Evolutionary conservation across 2,888 invertebrate genomes (phyloP).

Genomic region (Cylindroiulus punctatus): DNA sequence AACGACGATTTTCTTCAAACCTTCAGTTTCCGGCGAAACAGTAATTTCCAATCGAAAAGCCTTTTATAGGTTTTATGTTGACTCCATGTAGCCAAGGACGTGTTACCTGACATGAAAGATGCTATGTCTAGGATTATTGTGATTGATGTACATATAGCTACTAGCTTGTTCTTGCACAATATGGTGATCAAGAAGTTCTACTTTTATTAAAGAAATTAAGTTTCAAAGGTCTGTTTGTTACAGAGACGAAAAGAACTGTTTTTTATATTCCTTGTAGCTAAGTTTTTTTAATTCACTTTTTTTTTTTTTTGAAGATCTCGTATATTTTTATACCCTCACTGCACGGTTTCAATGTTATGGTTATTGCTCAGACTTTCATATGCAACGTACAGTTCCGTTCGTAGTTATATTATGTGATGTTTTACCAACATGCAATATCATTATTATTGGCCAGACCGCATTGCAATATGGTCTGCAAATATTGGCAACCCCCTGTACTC

Average conservation of each 20-base stretch:
- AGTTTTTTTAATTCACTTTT: no score
- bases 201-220: no score
- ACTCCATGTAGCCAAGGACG: background rate
- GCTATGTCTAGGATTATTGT: background rate
- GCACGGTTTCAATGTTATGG: background rate
- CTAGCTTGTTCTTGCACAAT: no score
- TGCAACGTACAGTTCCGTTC: no score
- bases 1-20: background rate
- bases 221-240: no score
- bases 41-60: background rate
- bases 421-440: background rate
- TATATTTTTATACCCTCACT: background rate
- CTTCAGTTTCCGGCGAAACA: background rate
- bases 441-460: background rate
- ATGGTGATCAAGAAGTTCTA: no score
- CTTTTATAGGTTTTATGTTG: background rate
- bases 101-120: background rate
- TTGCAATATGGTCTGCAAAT: background rate
- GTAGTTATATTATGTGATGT: background rate
- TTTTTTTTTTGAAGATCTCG: no score
- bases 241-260: no score
- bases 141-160: no score
- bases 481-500: background rate
- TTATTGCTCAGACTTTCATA: background rate
- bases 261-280: no score